Evolutionary conservation across 2,888 invertebrate genomes (phyloP), one percentile per base, ranked within the genome.

Genomic region (Dichetophora obliterata): DNA sequence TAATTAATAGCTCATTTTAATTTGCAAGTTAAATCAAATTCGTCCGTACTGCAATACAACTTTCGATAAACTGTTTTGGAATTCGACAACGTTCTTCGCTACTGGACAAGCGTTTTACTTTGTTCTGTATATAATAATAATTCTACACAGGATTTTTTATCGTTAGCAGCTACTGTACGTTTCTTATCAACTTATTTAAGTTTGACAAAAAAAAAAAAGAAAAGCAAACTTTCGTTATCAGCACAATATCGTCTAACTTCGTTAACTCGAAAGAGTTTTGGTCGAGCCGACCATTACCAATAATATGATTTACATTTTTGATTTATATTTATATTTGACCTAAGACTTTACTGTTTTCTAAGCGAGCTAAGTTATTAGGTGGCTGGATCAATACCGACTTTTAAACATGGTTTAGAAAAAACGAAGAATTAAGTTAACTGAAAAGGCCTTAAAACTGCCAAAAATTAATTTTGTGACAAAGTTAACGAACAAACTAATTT

Each of bases 71-170:
- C 65, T 63, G 61, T 34, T 50, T 48, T 16, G 63, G 5, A 19
- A 5, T 52, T 48, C 34, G 37, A 31, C 34, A 24, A 31, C 19
- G 65, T 31, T 74, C 52, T 74, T 66, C 65, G 65, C 74, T 65
- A 48, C 48, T 31, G 74, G 74, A 52, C 74, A 74, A 72, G 16
- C 37, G 14, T 34, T 34, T 31, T 5, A 66, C n/a, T 48, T 66
- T 22, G 19, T 27, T 5, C 31, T 43, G 48, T 63, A 5, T 4
- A 65, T n/a, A n/a, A n/a, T n/a, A n/a, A n/a, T n/a, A 11, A 50
- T 68, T 50, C 48, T 48, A 19, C 6, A 24, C 4, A 50, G 43
- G 27, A 24, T 48, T 50, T 50, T 48, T 34, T 48, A 68, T 68
- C 68, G 50, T 14, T 22, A 16, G 16, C 24, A 48, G 68, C 68